Evolutionary conservation across 2,113 vertebrate genomes (phyloP).

Genomic region (Ramphastos sulfuratus): DNA sequence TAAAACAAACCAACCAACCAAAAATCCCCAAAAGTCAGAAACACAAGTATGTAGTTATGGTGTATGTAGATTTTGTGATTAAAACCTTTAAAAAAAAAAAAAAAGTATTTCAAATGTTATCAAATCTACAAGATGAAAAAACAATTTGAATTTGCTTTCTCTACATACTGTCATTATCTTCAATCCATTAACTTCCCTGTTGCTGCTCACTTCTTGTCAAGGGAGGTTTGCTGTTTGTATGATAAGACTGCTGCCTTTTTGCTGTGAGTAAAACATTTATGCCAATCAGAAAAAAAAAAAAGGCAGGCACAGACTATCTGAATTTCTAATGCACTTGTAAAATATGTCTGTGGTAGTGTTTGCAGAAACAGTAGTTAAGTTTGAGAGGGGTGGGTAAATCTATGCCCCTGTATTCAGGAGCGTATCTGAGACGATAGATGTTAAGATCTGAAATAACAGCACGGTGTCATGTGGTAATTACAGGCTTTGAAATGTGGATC

Average conservation of each 20-base stretch:
- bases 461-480: slow-evolving; percentile 67
- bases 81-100: neutral
- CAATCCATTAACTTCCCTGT: neutral
- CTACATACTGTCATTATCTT: neutral
- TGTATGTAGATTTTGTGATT: neutral
- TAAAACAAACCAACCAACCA: neutral
- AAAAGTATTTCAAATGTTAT: neutral
- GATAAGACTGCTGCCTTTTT: neutral
- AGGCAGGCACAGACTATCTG: neutral
- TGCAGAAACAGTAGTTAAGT: slow-evolving; percentile 4
- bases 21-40: neutral
- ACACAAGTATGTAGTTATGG: neutral
- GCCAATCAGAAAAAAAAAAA: neutral
- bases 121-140: neutral
- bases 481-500: slow-evolving; percentile 58
- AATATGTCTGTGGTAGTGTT: neutral
- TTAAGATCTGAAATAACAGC: slow-evolving; percentile 61
- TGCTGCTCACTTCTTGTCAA: neutral
- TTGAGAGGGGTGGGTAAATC: slow-evolving; percentile 17
- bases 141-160: neutral
- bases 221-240: neutral
- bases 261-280: neutral
- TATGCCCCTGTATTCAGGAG: neutral
- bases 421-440: neutral
- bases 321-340: neutral